Percentiles rank a stretch among this genome's conserved stretches.
Evolutionary conservation across 2,113 vertebrate genomes (phyloP).

Genomic region (Spilogale gracilis): DNA sequence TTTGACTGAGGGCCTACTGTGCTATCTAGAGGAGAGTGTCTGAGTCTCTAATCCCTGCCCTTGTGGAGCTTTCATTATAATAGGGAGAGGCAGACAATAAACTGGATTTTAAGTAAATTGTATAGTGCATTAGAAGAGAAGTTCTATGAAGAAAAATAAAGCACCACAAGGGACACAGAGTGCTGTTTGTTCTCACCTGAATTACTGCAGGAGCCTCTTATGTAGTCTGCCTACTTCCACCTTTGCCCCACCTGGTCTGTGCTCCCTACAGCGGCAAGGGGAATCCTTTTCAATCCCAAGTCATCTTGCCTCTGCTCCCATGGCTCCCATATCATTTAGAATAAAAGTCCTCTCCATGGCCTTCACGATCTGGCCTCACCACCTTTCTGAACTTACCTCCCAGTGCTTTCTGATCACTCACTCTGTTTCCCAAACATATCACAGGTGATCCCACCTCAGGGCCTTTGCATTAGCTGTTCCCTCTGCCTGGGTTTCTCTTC

Average conservation of each 20-base stretch:
- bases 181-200: not conserved
- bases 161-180: not conserved
- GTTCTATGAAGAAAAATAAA: conserved; percentile 35
- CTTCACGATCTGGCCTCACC: not conserved
- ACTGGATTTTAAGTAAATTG: conserved; percentile 39
- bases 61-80: conserved; percentile 32
- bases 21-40: not conserved
- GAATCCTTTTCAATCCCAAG: not conserved
- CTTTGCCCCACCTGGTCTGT: not conserved
- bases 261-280: not conserved
- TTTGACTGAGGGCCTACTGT: not conserved
- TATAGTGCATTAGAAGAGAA: conserved; percentile 32
- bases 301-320: not conserved
- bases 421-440: not conserved
- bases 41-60: not conserved
- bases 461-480: conserved; percentile 19
- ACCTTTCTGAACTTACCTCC: not conserved
- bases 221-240: not conserved
- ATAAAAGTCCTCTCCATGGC: not conserved
- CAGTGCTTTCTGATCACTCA: not conserved
- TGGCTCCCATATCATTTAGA: conserved; percentile 13
- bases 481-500: conserved; percentile 50
- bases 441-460: not conserved
- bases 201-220: not conserved
- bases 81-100: conserved; percentile 9